phyloP scores from a whole-genome alignment of 2,888 invertebrate species.

The Tinea semifulvella region DNA sequence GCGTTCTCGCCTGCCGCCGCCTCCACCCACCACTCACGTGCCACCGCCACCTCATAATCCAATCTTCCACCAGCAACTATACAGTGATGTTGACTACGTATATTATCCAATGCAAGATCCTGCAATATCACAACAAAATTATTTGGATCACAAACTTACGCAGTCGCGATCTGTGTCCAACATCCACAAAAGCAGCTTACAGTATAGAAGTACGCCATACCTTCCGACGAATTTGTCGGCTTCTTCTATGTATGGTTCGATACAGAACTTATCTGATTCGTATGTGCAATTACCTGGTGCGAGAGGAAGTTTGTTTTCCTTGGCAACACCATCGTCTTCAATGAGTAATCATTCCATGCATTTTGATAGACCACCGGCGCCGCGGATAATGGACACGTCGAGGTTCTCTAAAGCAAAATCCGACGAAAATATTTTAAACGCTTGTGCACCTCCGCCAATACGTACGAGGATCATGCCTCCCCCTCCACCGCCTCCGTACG shows the following conservation, averaged over 20 bases:
- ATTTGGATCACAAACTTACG: constrained; percentile 87
- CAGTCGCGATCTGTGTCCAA: constrained; percentile 70
- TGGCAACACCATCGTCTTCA: constrained; percentile 59
- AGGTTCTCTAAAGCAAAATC: constrained; percentile 77
- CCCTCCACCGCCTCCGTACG: constrained; percentile 58
- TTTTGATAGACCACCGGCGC: constrained; percentile 74
- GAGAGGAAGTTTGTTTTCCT: constrained; percentile 71
- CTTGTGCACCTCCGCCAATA: constrained; percentile 58
- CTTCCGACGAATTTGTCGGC: constrained; percentile 73
- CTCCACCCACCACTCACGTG: constrained; percentile 71
- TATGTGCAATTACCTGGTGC: constrained; percentile 74
- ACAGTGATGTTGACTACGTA: constrained; percentile 91
- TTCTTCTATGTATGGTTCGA: constrained; percentile 79
- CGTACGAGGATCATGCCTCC: constrained; percentile 63
- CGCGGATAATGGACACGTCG: constrained; percentile 57
- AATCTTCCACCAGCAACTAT: constrained; percentile 88
- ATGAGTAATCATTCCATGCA: constrained; percentile 71
- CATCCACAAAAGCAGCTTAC: constrained; percentile 74
- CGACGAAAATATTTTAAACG: constrained; percentile 81
- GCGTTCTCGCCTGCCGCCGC: constrained; percentile 73
- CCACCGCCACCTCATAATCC: constrained; percentile 84
- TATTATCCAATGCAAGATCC: constrained; percentile 92
- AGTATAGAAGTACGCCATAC: constrained; percentile 86
- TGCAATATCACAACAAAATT: constrained; percentile 89
- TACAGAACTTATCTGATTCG: constrained; percentile 81